Percentiles rank a stretch among this genome's conserved stretches.
These are phyloP conservation scores for Eledone cirrhosa DNA, from an alignment of 2,888 invertebrate species.

Conservation along the genomic window DNA sequence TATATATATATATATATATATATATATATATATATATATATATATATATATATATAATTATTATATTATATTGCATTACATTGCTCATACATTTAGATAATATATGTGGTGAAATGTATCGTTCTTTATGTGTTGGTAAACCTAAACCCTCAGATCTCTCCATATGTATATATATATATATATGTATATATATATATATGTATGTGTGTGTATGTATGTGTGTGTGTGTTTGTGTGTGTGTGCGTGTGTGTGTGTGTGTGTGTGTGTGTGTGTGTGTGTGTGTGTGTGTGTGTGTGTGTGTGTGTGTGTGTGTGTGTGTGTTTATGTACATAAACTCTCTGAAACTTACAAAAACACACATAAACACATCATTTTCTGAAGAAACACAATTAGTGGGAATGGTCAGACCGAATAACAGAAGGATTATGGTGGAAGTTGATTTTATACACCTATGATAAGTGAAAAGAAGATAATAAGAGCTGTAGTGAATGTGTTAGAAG, in stretches of 20 bases:
- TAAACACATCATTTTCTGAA: too few relatives aligned
- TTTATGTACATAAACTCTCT: constrained; percentile 10
- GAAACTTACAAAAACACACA: too few relatives aligned
- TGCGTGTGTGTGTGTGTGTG: neutral
- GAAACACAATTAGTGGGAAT: too few relatives aligned
- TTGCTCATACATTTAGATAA: constrained; percentile 8
- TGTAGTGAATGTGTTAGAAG: too few relatives aligned
- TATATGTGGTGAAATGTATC: neutral
- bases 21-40: neutral
- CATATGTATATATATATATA: neutral
- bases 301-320: neutral
- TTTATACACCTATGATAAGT: too few relatives aligned
- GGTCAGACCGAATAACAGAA: too few relatives aligned
- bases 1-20: neutral
- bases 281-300: neutral
- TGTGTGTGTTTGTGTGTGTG: neutral
- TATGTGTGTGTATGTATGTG: neutral
- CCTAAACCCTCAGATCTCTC: neutral
- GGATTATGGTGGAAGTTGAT: too few relatives aligned
- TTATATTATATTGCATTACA: too few relatives aligned
- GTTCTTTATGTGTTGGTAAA: neutral
- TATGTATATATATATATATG: neutral
- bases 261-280: neutral
- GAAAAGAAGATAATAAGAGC: too few relatives aligned
- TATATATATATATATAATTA: neutral